phyloP scores from a whole-genome alignment of 2,797 vertebrate species.

The Hipposideros larvatus region DNA sequence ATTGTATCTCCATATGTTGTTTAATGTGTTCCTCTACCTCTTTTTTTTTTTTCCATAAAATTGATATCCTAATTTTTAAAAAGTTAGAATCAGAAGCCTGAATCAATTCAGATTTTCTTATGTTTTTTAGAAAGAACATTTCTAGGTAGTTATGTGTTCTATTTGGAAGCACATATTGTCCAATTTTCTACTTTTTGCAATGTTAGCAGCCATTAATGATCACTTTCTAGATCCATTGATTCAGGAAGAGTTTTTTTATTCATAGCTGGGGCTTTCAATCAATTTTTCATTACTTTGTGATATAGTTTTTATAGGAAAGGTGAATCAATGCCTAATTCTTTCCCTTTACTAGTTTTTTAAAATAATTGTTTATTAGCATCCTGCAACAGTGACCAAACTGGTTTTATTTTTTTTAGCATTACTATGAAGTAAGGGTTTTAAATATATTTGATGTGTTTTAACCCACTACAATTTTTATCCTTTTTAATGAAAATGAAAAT shows the following conservation, averaged over 20 bases:
- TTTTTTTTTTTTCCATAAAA: conserved; percentile 49
- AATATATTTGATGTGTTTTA: not conserved
- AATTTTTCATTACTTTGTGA: not conserved
- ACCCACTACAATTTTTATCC: not conserved
- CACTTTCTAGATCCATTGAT: not conserved
- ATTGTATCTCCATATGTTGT: not conserved
- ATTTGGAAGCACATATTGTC: not conserved
- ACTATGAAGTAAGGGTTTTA: not conserved
- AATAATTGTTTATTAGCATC: not conserved
- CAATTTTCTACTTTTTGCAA: conserved; percentile 15
- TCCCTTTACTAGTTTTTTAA: not conserved
- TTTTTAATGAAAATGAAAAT: not conserved
- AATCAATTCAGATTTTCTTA: not conserved
- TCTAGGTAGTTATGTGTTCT: not conserved
- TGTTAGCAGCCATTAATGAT: not conserved
- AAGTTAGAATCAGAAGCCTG: not conserved
- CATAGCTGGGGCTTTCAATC: not conserved
- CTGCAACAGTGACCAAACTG: not conserved
- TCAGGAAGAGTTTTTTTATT: not conserved
- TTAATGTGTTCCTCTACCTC: not conserved
- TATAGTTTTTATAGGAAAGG: not conserved
- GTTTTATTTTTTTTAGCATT: not conserved
- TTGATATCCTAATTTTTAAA: conserved; percentile 23
- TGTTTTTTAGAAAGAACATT: not conserved
- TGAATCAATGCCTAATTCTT: not conserved